These are phyloP conservation scores for Odocoileus hemionus DNA, from an alignment of 2,113 vertebrate genomes.

Conservation along the genomic window DNA sequence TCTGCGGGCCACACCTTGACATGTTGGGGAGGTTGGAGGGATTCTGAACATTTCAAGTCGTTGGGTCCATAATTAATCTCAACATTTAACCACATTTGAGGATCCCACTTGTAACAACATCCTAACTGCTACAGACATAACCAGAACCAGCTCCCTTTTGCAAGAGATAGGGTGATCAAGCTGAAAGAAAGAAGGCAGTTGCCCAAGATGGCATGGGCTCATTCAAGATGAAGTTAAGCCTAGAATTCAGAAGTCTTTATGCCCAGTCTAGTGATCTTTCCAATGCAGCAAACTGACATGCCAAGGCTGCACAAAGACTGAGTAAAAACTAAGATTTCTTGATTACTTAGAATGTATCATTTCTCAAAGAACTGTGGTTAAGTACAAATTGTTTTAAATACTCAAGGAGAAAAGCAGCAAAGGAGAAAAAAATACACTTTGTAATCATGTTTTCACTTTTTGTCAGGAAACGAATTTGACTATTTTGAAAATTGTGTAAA, in stretches of 20 bases:
- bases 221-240: background rate
- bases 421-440: background rate
- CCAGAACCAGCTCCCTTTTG: background rate
- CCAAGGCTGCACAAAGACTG: background rate
- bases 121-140: background rate
- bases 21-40: background rate
- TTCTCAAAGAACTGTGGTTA: background rate
- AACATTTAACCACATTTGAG: background rate
- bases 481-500: conserved; percentile 4
- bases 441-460: background rate
- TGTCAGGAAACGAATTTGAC: background rate
- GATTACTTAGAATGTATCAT: background rate
- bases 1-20: background rate
- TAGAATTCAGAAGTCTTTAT: background rate
- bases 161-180: background rate
- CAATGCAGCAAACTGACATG: background rate
- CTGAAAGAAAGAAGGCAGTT: background rate
- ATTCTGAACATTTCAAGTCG: background rate
- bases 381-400: background rate
- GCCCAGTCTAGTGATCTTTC: background rate
- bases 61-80: background rate
- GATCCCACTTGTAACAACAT: background rate
- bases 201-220: background rate
- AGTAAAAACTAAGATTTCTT: background rate
- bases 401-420: background rate